phyloP scores from a whole-genome alignment of 2,888 invertebrate species.

The Oxystoma pomonae region DNA sequence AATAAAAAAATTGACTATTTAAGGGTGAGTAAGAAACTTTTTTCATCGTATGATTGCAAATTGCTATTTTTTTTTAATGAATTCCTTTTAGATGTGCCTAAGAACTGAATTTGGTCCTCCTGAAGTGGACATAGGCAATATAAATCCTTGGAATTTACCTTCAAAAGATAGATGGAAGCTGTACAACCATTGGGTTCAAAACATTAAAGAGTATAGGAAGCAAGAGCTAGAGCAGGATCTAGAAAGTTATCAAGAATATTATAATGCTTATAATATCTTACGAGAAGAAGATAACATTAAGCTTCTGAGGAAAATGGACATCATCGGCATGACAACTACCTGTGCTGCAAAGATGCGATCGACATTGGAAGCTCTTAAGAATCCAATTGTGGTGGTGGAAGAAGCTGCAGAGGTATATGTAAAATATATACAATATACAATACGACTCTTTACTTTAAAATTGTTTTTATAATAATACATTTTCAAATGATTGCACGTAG shows the following conservation, averaged over 20 bases:
- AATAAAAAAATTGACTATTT: conserved; percentile 1
- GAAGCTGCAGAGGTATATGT: conserved; percentile 77
- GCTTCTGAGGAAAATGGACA: conserved; percentile 51
- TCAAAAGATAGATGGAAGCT: background rate
- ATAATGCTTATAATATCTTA: conserved; percentile 47
- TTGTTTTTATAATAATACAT: too few relatives aligned
- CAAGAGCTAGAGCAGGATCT: background rate
- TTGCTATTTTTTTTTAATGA: too few relatives aligned
- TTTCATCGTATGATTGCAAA: too few relatives aligned
- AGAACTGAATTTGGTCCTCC: background rate
- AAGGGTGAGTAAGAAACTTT: background rate
- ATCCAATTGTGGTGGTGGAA: conserved; percentile 73
- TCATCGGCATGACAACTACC: conserved; percentile 75
- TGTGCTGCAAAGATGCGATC: conserved; percentile 67
- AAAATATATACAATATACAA: too few relatives aligned
- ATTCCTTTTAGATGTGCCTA: background rate
- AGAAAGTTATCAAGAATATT: background rate
- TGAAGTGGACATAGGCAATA: background rate
- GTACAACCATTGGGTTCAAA: background rate
- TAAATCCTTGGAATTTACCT: background rate
- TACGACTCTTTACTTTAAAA: too few relatives aligned
- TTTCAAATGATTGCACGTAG: too few relatives aligned
- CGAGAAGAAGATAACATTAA: conserved; percentile 55
- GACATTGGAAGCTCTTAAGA: conserved; percentile 46
- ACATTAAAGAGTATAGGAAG: background rate